Evolutionary conservation across 2,888 invertebrate genomes (phyloP), one percentile per base, ranked within the genome.

Genomic region (Drosophila buzzatii): DNA sequence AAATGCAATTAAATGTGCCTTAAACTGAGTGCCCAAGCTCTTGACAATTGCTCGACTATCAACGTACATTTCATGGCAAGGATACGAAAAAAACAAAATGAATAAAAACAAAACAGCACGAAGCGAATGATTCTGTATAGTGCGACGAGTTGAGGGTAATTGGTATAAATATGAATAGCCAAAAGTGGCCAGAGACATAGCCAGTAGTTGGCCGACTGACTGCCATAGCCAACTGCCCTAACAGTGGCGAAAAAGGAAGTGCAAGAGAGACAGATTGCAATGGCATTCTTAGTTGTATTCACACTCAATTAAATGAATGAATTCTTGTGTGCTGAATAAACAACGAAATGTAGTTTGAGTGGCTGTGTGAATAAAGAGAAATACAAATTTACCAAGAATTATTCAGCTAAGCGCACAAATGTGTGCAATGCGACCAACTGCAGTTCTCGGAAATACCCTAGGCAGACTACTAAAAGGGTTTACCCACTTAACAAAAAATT

Each of bases 91-190:
- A 61, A 62, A 42, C 27, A 10, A 27, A 27, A 18, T 42, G 53
- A 67, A 61, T 62, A 42, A 23, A 14, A 37, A 33, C 55, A 12
- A 44, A 10, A 14, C 1, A 37, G 14, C 37, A 37, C 5, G 6
- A 12, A 23, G 7, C 20, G 7, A 20, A 7, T 45, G 44, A 14
- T 8, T 45, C 14, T 14, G 14, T 20, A 3, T 53, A 56, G 33
- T 45, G 5, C 49, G 18, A 31, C 27, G 44, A 42, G 33, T 41
- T 33, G 55, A 57, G 49, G 23, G 64, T 64, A 60, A 63, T 57
- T 61, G 79, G 64, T 42, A 27, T 45, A 59, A 64, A 75, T 71
- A 76, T 76, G 70, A 76, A 77, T 42, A 66, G 31, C 47, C 45
- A 45, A 45, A 18, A 16, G 10, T 10, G n/a, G 12, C 31, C 7